These are phyloP conservation scores for Girardinichthys multiradiatus DNA, from an alignment of 2,113 vertebrate species.

Conservation along the genomic window DNA sequence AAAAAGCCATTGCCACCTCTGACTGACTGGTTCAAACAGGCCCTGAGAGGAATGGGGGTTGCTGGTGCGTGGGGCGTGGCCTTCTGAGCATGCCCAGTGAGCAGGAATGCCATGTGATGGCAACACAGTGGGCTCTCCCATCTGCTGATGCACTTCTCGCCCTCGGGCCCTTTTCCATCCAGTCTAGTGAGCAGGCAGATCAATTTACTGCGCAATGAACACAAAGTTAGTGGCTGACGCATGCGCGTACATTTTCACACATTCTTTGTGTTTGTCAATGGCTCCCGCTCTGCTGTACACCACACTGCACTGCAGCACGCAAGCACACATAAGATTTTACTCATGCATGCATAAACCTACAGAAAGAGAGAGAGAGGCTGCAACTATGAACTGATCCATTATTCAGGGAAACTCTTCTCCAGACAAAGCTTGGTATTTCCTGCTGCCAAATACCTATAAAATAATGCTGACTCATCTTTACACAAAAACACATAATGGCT, in stretches of 20 bases:
- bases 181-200: constrained; percentile 89
- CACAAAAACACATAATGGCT: constrained; percentile 11
- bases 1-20: constrained; percentile 46
- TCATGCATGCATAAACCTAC: constrained; percentile 58
- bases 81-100: constrained; percentile 84
- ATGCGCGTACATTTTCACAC: constrained; percentile 49
- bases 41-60: constrained; percentile 30
- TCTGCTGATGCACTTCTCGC: constrained; percentile 80
- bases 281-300: constrained; percentile 53
- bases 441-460: constrained; percentile 17
- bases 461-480: constrained; percentile 56
- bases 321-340: constrained; percentile 59
- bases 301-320: constrained; percentile 20
- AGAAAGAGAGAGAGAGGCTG: constrained; percentile 13
- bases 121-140: constrained; percentile 84
- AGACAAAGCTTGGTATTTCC: constrained; percentile 9
- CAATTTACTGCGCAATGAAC: constrained; percentile 83
- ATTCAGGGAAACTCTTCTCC: constrained; percentile 61
- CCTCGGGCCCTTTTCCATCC: constrained; percentile 84
- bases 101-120: constrained; percentile 81
- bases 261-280: constrained; percentile 47
- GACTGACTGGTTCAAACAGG: constrained; percentile 77
- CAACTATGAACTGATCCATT: constrained; percentile 54
- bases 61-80: constrained; percentile 49
- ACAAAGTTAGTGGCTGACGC: constrained; percentile 72